These are phyloP conservation scores for Gortyna flavago DNA, from an alignment of 2,888 invertebrate species.

Conservation along the genomic window DNA sequence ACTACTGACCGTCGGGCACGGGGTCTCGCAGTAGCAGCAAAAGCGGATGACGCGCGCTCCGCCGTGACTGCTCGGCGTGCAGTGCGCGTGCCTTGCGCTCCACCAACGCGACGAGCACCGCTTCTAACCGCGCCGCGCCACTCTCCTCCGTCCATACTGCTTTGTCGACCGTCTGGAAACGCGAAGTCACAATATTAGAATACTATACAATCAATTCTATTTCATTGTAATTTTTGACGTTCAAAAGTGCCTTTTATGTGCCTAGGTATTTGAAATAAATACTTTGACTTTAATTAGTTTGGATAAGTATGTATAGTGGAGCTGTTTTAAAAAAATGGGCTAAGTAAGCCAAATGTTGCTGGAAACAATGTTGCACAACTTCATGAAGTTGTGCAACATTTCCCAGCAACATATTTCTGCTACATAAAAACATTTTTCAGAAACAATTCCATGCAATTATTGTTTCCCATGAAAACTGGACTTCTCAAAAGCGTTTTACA, in stretches of 20 bases:
- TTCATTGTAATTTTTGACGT: too few species aligned
- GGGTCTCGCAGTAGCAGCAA: constrained; percentile 84
- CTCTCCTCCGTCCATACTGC: constrained; percentile 93
- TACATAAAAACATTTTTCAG: neutral
- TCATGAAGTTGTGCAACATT: neutral
- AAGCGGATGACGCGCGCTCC: constrained; percentile 82
- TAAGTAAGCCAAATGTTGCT: neutral
- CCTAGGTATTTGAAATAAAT: too few species aligned
- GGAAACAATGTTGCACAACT: neutral
- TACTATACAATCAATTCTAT: too few species aligned
- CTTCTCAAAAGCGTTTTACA: neutral
- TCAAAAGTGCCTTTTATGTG: too few species aligned
- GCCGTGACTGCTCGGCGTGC: constrained; percentile 90
- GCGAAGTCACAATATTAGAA: neutral
- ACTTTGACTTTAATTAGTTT: too few species aligned
- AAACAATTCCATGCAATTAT: neutral
- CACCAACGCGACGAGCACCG: constrained; percentile 92
- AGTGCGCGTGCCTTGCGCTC: constrained; percentile 91
- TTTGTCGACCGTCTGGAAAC: constrained; percentile 91
- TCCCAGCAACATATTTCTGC: neutral
- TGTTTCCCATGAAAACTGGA: neutral
- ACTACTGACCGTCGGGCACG: constrained; percentile 82
- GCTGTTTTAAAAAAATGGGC: neutral
- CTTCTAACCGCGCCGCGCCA: constrained; percentile 92
- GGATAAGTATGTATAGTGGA: neutral